phyloP scores from a whole-genome alignment of 2,113 vertebrate genomes.

The Alexandromys fortis region DNA sequence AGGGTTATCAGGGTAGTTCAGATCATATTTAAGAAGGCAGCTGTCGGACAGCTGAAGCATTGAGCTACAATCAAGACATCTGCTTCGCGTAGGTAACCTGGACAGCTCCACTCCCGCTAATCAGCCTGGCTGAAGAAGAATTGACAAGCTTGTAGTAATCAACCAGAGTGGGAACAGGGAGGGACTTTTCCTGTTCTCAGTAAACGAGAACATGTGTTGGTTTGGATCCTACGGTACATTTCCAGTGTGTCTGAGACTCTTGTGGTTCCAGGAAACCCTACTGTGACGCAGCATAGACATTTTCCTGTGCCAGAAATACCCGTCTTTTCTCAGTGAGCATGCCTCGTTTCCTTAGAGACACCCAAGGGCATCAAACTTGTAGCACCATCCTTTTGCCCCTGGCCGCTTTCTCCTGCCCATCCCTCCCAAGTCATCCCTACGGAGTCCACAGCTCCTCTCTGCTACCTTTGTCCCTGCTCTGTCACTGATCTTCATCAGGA shows the following conservation, averaged over 20 bases:
- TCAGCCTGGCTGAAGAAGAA: constrained; percentile 22
- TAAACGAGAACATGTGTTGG: neutral
- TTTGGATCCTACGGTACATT: neutral
- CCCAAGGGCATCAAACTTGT: neutral
- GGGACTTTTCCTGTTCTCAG: neutral
- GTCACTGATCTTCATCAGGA: neutral
- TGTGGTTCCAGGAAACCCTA: neutral
- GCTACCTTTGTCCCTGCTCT: no score
- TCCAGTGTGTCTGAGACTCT: neutral
- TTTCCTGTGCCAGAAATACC: neutral
- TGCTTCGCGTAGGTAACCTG: neutral
- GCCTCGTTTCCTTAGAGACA: neutral
- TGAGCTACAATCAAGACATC: constrained; percentile 60
- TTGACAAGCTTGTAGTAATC: constrained; percentile 26
- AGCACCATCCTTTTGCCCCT: neutral
- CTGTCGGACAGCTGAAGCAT: constrained; percentile 38
- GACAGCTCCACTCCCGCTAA: constrained; percentile 50
- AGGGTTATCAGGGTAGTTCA: constrained; percentile 59
- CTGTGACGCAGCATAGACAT: no score
- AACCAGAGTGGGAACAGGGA: neutral
- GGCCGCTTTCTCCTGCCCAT: neutral
- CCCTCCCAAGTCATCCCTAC: neutral
- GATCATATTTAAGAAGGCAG: constrained; percentile 64
- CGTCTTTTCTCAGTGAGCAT: neutral
- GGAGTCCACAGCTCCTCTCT: neutral